Evolutionary conservation across 1,140 invertebrate species (phyloP).

Genomic region (Lucilia sericata): DNA sequence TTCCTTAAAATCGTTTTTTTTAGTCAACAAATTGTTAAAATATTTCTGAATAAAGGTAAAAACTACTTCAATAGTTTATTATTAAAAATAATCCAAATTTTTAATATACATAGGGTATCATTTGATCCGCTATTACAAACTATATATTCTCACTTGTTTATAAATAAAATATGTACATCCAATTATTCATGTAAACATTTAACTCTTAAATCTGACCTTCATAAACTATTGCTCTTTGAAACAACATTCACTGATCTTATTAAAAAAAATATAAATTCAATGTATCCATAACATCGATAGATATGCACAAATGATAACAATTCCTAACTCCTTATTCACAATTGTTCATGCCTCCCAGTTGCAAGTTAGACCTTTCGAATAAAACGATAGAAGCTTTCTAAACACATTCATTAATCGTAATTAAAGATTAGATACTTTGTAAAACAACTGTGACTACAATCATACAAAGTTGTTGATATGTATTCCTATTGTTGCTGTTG

Average conservation of each 20-base stretch:
- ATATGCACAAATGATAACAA: not conserved
- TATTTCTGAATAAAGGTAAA: no score
- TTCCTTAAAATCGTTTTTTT: no score
- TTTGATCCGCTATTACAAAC: no score
- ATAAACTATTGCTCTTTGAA: not conserved
- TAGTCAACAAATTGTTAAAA: no score
- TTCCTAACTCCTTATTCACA: not conserved
- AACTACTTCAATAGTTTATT: no score
- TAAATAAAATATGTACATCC: no score
- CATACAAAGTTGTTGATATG: conserved; percentile 1
- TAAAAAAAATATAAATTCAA: not conserved
- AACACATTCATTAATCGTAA: not conserved
- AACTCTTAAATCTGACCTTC: not conserved
- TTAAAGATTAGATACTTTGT: not conserved
- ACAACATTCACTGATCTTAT: not conserved
- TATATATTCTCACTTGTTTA: no score
- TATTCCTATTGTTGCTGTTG: not conserved
- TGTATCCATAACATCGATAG: not conserved
- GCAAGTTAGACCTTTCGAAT: not conserved
- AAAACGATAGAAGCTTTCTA: not conserved
- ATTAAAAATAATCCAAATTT: no score
- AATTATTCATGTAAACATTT: not conserved
- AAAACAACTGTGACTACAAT: not conserved
- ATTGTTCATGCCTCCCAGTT: not conserved
- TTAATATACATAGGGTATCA: no score